phyloP scores from a whole-genome alignment of 2,797 vertebrate species.

The Hydrolagus colliei region DNA sequence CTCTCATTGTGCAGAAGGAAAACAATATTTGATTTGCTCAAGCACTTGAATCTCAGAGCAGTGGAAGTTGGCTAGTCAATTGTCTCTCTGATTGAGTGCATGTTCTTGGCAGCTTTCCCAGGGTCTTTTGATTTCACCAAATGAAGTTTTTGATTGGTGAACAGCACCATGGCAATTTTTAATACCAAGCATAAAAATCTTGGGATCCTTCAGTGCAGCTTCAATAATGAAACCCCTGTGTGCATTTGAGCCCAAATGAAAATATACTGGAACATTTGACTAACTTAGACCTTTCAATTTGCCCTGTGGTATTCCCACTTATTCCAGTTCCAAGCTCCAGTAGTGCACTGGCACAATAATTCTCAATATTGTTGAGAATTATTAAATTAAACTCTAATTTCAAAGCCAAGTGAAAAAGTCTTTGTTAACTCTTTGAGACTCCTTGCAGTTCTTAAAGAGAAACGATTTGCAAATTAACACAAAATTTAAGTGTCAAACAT shows the following conservation, averaged over 20 bases:
- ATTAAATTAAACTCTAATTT: too few relatives aligned
- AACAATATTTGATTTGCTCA: background rate
- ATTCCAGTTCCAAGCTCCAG: too few relatives aligned
- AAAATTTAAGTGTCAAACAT: too few relatives aligned
- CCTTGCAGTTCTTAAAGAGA: too few relatives aligned
- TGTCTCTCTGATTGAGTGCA: background rate
- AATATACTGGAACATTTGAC: background rate
- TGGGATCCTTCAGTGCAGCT: background rate
- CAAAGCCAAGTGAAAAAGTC: too few relatives aligned
- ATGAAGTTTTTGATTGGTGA: background rate
- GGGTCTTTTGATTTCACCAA: background rate
- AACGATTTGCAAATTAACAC: too few relatives aligned
- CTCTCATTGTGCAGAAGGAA: background rate
- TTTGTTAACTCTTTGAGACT: too few relatives aligned
- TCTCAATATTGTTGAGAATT: too few relatives aligned
- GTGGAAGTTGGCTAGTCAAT: too few relatives aligned
- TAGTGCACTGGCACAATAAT: too few relatives aligned
- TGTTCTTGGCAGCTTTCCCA: conserved; percentile 4
- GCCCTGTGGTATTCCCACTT: background rate
- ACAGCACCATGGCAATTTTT: background rate
- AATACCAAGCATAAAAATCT: background rate
- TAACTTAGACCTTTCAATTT: background rate
- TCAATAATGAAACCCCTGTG: background rate
- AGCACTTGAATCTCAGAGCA: background rate
- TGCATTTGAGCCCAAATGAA: background rate